Evolutionary conservation across 2,797 vertebrate species (phyloP).

Genomic region (Sandelia bainsii): DNA sequence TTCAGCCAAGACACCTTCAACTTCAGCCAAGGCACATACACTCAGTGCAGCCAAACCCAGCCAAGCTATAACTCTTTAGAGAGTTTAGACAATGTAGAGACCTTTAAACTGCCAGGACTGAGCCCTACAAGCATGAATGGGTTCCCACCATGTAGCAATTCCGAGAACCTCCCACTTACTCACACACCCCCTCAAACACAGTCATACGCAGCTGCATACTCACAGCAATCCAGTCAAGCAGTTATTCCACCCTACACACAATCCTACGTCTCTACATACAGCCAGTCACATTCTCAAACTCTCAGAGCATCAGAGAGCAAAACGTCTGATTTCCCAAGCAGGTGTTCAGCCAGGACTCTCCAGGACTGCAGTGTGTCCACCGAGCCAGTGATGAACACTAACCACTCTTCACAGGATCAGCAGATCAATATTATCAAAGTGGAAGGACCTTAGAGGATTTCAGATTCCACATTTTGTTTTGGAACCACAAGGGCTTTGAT

Average conservation of each 20-base stretch:
- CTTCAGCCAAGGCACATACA: slow-evolving; percentile 73
- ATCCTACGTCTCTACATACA: slow-evolving; percentile 65
- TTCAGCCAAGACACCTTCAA: slow-evolving; percentile 76
- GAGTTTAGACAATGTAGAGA: slow-evolving; percentile 76
- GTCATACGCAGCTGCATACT: slow-evolving; percentile 58
- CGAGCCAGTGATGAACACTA: slow-evolving; percentile 43
- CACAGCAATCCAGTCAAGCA: slow-evolving; percentile 67
- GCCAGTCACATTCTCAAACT: slow-evolving; percentile 74
- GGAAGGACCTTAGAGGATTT: slow-evolving; percentile 79
- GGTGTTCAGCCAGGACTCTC: slow-evolving; percentile 68
- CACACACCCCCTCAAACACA: slow-evolving; percentile 69
- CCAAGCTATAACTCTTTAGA: slow-evolving; percentile 77
- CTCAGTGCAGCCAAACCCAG: slow-evolving; percentile 80
- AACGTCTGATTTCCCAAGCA: slow-evolving; percentile 66
- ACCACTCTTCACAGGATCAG: slow-evolving; percentile 74
- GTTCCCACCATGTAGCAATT: slow-evolving; percentile 77
- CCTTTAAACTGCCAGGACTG: slow-evolving; percentile 81
- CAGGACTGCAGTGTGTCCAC: slow-evolving; percentile 75
- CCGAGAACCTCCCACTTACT: slow-evolving; percentile 68
- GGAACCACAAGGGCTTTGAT: slow-evolving; percentile 43
- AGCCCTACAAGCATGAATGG: slow-evolving; percentile 79
- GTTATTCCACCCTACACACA: slow-evolving; percentile 73
- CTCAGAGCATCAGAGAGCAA: slow-evolving; percentile 72
- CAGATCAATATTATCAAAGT: slow-evolving; percentile 89
- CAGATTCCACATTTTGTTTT: slow-evolving; percentile 4